Evolutionary conservation across 2,888 invertebrate species (phyloP), one percentile per base, ranked within the genome.

Genomic region (Tetramorium bicarinatum): DNA sequence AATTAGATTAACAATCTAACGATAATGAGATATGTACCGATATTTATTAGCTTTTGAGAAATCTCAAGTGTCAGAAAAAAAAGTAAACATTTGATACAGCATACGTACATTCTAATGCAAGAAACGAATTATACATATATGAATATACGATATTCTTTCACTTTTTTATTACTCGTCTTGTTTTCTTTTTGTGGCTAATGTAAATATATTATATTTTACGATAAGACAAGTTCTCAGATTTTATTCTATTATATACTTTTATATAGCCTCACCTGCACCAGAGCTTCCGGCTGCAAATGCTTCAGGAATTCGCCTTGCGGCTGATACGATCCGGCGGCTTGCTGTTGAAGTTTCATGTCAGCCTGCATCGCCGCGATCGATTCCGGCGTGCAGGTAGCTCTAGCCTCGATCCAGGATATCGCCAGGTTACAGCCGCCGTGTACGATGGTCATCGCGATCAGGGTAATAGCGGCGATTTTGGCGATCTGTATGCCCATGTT

Each of bases 401-500:
- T 97, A 56, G 98, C 98, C 87, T 97, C 96, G 80, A 98, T 96
- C 96, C 97, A 98, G 91, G 98, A 97, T 34, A 98, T 97, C 75
- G 98, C 97, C 93, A 98, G 95, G 92, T 98, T 97, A 95, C 98
- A 98, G 85, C 97, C 96, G 87, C 98, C 98, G 92, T 98, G 95
- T 89, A 98, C 97, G 91, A 98, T 96, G 52, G 98, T 97, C 83
- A 98, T 97, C 0, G 97, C 96, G 89, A 98, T 97, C 91, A 98
- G 96, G 86, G 98, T 98, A 89, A 97, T 95, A 66, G 98, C 98
- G 25, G 97, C 97, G 93, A 98, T 98, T 95, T 97, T 97, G 44
- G 98, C 97, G 87, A 98, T 97, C 95, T 98, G 98, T 86, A 98
- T 97, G 74, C 98, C 96, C 66, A 97, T 96, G 84, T 97, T 97